Evolutionary conservation across 2,113 vertebrate genomes (phyloP).

Genomic region (Danio rerio): GRCz12tu NC_133182.1:40083501-40084000

Average conservation of each 20-base stretch:
- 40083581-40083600: not conserved
- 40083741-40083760: not conserved
- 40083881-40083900: not conserved
- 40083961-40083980: slow-evolving; percentile 1
- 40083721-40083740: not conserved
- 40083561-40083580: slow-evolving; percentile 7
- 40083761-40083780: not conserved
- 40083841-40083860: slow-evolving; percentile 19
- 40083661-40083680: not conserved
- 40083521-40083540: slow-evolving; percentile 14
- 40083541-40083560: slow-evolving; percentile 5
- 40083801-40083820: not conserved
- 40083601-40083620: slow-evolving; percentile 36
- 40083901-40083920: not conserved
- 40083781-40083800: not conserved
- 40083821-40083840: not conserved
- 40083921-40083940: not conserved
- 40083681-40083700: not conserved
- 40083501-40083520: slow-evolving; percentile 48
- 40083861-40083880: not conserved
- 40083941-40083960: slow-evolving; percentile 12
- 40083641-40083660: not conserved
- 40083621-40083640: slow-evolving; percentile 9
- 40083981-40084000: not conserved
- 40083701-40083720: not conserved